A percentile compares a stretch with the other conserved stretches of the same genome.
Conservation (phyloP, 1,140 invertebrate species). For the Watersipora subatra region DNA sequence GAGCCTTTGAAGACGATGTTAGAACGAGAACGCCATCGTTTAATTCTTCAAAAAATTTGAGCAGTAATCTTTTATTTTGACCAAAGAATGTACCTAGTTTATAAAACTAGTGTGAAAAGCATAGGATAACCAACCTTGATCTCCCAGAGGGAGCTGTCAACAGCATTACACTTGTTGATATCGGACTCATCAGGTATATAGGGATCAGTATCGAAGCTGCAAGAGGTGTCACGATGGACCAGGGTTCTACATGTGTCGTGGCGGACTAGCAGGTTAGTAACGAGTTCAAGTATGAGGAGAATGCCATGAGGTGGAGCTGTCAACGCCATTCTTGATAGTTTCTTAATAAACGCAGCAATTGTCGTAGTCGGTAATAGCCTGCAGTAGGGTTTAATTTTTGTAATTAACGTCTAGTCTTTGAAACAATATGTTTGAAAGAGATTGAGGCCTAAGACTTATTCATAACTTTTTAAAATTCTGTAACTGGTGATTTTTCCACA, state of each 20-base stretch:
- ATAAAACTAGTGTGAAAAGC: too few relatives aligned
- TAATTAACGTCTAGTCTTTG: too few relatives aligned
- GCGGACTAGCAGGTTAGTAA: constrained; percentile 70
- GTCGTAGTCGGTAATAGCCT: constrained; percentile 79
- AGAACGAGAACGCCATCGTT: too few relatives aligned
- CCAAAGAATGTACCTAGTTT: too few relatives aligned
- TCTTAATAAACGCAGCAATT: constrained; percentile 84
- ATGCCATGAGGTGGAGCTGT: constrained; percentile 66
- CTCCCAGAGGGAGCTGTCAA: constrained; percentile 84
- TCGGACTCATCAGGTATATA: constrained; percentile 66
- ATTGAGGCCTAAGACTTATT: too few relatives aligned
- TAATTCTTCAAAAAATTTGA: too few relatives aligned
- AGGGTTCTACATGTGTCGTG: constrained; percentile 70
- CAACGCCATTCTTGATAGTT: constrained; percentile 64
- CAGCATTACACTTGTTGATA: constrained; percentile 55
- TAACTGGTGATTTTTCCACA: too few relatives aligned
- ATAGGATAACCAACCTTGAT: constrained; percentile 48
- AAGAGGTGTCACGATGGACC: constrained; percentile 43
- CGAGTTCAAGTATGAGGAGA: constrained; percentile 62
- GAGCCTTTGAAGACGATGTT: too few relatives aligned
- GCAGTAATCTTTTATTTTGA: too few relatives aligned
- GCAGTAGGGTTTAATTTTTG: constrained; percentile 27
- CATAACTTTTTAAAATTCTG: too few relatives aligned
- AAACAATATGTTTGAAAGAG: too few relatives aligned
- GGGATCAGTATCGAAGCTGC: constrained; percentile 50